These are phyloP conservation scores for Grapholita molesta DNA, from an alignment of 1,140 invertebrate species.

Conservation along the genomic window DNA sequence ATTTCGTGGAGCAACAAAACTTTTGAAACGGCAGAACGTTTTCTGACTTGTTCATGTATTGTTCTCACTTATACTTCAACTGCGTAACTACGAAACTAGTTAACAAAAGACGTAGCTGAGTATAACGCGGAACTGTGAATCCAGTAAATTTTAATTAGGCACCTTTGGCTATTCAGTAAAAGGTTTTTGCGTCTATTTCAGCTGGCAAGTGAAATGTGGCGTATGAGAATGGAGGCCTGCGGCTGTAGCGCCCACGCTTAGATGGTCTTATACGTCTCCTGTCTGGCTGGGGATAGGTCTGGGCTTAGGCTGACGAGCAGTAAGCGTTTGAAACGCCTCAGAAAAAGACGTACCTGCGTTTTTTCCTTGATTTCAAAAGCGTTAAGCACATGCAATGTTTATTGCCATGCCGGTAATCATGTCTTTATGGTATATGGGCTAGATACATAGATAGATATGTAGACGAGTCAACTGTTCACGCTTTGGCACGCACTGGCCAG, in stretches of 20 bases:
- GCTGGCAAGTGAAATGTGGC: constrained; percentile 26
- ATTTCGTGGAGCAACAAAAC: too few relatives aligned
- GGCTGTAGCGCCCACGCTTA: constrained; percentile 46
- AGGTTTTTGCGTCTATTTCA: constrained; percentile 24
- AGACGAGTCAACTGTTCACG: too few relatives aligned
- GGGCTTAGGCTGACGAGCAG: constrained; percentile 19
- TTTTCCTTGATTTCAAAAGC: neutral
- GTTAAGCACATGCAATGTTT: too few relatives aligned
- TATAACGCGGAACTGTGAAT: neutral
- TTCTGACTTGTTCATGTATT: neutral
- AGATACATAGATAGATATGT: too few relatives aligned
- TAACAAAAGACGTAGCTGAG: neutral
- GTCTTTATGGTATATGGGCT: too few relatives aligned
- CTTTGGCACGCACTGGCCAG: too few relatives aligned
- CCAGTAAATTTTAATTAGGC: constrained; percentile 32
- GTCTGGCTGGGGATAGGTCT: constrained; percentile 26
- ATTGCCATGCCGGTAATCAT: too few relatives aligned
- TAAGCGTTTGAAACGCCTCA: neutral
- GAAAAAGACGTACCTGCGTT: too few relatives aligned
- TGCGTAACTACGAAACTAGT: neutral
- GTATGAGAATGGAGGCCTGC: constrained; percentile 34
- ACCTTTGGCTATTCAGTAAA: constrained; percentile 38
- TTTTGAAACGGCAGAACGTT: neutral
- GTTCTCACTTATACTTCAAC: neutral
- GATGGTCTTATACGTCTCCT: constrained; percentile 42